phyloP scores from a whole-genome alignment of 1,140 invertebrate species.

The Camponotus vicinus region DNA sequence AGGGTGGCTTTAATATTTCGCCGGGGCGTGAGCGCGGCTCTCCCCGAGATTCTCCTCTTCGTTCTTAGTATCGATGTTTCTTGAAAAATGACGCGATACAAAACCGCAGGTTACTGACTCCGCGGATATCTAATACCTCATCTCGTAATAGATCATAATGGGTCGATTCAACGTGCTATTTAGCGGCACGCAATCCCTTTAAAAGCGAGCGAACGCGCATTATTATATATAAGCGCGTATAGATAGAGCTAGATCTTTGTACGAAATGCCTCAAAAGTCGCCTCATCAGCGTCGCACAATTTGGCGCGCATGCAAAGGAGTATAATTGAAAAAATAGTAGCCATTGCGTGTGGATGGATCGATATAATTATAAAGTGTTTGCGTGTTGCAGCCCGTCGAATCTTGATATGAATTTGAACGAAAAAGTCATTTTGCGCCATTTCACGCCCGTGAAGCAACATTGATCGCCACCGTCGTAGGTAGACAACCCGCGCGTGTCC shows the following conservation, averaged over 20 bases:
- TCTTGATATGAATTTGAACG: constrained; percentile 19
- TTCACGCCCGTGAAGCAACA: background rate
- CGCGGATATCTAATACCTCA: constrained; percentile 46
- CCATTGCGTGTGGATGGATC: background rate
- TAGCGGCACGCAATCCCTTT: constrained; percentile 50
- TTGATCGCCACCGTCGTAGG: constrained; percentile 15
- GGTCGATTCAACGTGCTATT: background rate
- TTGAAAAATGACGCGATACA: constrained; percentile 17
- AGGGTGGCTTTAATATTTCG: constrained; percentile 52
- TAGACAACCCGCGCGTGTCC: constrained; percentile 7
- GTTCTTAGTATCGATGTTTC: background rate
- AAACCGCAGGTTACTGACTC: constrained; percentile 40
- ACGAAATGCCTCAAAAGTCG: background rate
- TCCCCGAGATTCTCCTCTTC: background rate
- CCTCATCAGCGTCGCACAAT: background rate
- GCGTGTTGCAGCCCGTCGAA: background rate
- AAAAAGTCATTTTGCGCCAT: background rate
- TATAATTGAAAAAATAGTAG: background rate
- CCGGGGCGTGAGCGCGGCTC: background rate
- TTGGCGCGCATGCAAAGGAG: background rate
- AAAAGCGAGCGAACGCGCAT: constrained; percentile 7
- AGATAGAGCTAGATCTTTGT: background rate
- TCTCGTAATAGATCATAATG: constrained; percentile 44
- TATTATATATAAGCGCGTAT: background rate
- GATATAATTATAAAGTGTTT: background rate